These are phyloP conservation scores for Platalea minor DNA, from an alignment of 2,797 vertebrate species.

Conservation along the genomic window DNA sequence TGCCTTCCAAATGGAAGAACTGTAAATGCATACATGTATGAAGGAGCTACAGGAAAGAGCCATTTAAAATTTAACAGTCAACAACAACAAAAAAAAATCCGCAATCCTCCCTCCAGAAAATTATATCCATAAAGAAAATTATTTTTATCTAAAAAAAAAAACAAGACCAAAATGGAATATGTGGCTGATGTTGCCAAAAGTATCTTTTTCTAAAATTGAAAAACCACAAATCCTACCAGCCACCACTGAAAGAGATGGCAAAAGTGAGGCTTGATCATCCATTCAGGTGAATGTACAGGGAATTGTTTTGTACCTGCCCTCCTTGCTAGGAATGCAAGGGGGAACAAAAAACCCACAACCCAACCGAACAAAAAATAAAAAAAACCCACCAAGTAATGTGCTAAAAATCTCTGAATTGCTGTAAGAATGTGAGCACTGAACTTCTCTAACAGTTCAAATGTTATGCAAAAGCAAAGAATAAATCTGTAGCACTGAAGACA, in stretches of 20 bases:
- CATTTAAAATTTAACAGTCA: neutral
- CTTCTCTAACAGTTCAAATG: neutral
- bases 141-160: neutral
- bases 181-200: neutral
- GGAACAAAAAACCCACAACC: neutral
- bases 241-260: neutral
- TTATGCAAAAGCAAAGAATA: neutral
- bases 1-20: neutral
- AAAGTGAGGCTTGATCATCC: neutral
- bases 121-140: neutral
- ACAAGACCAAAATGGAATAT: neutral
- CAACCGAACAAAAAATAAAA: too few relatives aligned
- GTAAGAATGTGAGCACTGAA: neutral
- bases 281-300: neutral
- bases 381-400: neutral
- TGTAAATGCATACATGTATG: rapidly evolving
- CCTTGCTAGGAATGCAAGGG: neutral
- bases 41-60: neutral
- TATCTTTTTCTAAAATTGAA: neutral
- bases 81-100: neutral
- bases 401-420: neutral
- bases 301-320: neutral
- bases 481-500: neutral
- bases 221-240: neutral
- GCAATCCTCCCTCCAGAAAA: neutral